A percentile compares a stretch with the other conserved stretches of the same genome.
Evolutionary conservation across 2,888 invertebrate genomes (phyloP).

Genomic region (Callinectes sapidus): DNA sequence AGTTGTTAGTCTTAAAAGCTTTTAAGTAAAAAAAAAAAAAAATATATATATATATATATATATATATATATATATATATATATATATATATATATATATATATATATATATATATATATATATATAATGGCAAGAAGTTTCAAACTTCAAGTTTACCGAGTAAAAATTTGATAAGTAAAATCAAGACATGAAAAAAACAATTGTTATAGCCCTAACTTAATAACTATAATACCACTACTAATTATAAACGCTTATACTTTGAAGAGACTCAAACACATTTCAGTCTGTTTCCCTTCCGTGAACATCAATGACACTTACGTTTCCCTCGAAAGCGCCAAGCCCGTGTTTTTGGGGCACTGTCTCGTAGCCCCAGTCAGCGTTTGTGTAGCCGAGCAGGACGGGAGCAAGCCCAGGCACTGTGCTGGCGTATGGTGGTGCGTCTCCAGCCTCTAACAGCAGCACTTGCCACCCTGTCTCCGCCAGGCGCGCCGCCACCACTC

Average conservation of each 20-base stretch:
- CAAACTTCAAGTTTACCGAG: too few relatives aligned
- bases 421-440: not conserved
- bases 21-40: not conserved
- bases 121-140: too few relatives aligned
- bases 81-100: too few relatives aligned
- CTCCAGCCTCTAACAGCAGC: slow-evolving; percentile 47
- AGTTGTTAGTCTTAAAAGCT: not conserved
- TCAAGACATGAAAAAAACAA: not conserved
- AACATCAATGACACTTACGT: not conserved
- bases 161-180: too few relatives aligned
- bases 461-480: slow-evolving; percentile 6
- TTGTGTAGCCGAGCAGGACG: not conserved
- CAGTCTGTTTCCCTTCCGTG: not conserved
- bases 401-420: not conserved
- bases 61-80: too few relatives aligned
- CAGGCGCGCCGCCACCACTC: slow-evolving; percentile 33
- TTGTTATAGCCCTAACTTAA: not conserved
- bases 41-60: too few relatives aligned
- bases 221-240: too few relatives aligned
- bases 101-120: too few relatives aligned
- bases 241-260: not conserved
- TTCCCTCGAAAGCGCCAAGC: not conserved
- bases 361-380: slow-evolving; percentile 11
- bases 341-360: slow-evolving; percentile 37
- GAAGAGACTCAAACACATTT: not conserved